Evolutionary conservation across 2,113 vertebrate genomes (phyloP), one percentile per base, ranked within the genome.

Genomic region (Melospiza melodia): DNA sequence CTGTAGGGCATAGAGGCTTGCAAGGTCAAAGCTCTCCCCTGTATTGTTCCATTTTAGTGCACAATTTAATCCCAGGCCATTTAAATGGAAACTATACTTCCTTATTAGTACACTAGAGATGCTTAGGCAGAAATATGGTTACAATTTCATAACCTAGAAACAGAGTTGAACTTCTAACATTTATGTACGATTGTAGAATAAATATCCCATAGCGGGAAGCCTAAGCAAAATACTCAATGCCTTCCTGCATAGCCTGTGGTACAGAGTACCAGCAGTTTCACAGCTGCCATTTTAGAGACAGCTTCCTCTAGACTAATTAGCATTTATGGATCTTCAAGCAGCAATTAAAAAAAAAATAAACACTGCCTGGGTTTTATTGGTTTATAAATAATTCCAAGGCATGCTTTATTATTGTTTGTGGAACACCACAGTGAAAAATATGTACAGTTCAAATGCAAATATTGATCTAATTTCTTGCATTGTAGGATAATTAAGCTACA

Each of bases 381-480:
- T 96, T 98, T 91, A 96, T 95, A 97, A 97, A 96, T 97, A 97
- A 97, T 95, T 90, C 67, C 69, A 82, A 67, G 82, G 54, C 61
- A 95, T 93, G 63, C 59, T 97, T 95, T 97, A 95, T 94, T 97
- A 83, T 94, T 97, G 94, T 96, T 96, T 98, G 87, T 97, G 89
- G 92, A 78, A 95, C 71, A 96, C 75, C 25, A 3, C 66, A 93
- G 74, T 95, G 84, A 97, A 97, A 97, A 97, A 94, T 94, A 78
- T 86, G 55, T 93, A 79, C 69, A 88, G 93, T 95, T 94, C 68
- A 97, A 97, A 91, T 90, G 88, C 95, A 98, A 93, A 95, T 97
- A 97, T 96, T 97, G 95, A 96, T 97, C 87, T 97, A 93, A 74
- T 96, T 95, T 94, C 96, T 97, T 96, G 71, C 55, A 80, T 89